Evolutionary conservation across 2,888 invertebrate species (phyloP).

Genomic region (Polydesmus complanatus): DNA sequence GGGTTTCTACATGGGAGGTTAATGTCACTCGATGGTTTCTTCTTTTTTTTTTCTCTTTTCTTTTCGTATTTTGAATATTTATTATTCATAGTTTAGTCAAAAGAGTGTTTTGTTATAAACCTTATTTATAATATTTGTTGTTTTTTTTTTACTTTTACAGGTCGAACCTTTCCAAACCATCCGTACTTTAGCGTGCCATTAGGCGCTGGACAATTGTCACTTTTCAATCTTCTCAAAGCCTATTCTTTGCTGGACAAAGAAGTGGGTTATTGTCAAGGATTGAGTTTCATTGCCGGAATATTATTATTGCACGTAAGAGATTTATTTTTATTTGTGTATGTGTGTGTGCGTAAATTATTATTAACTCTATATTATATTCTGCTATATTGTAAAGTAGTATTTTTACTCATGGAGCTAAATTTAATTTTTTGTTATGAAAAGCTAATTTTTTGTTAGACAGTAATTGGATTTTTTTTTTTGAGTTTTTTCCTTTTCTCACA

Average conservation of each 20-base stretch:
- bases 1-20: background rate
- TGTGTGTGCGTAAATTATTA: too few species aligned
- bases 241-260: constrained; percentile 87
- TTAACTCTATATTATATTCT: too few species aligned
- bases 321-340: too few species aligned
- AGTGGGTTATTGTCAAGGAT: constrained; percentile 91
- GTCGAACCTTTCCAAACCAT: constrained; percentile 86
- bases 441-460: too few species aligned
- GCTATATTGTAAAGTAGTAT: too few species aligned
- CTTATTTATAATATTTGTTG: too few species aligned
- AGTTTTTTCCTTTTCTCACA: too few species aligned
- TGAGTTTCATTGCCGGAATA: constrained; percentile 90
- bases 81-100: background rate
- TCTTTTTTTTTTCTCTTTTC: background rate
- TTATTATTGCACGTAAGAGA: constrained; percentile 72
- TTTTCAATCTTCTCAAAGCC: constrained; percentile 90
- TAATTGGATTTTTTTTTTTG: too few species aligned
- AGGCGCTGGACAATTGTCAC: constrained; percentile 80
- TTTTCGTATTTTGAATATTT: background rate
- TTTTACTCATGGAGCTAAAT: too few species aligned
- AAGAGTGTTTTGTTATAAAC: too few species aligned
- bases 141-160: constrained; percentile 30
- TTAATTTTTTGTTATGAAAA: too few species aligned
- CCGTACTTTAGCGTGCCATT: constrained; percentile 81
- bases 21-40: too few species aligned